These are phyloP conservation scores for Drosophila santomea DNA, from an alignment of 1,140 invertebrate species.

Conservation along the genomic window DNA sequence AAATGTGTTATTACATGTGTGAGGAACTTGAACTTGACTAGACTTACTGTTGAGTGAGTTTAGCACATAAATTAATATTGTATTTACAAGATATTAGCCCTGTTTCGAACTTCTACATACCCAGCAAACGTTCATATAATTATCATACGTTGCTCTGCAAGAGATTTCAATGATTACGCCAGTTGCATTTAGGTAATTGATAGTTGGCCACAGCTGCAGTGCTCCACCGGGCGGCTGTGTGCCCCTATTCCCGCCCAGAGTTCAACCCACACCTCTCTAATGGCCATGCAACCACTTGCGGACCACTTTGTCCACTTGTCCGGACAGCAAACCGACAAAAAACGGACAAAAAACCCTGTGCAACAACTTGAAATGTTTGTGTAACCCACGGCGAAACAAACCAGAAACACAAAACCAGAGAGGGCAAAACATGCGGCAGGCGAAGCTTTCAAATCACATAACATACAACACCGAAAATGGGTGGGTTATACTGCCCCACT, in stretches of 20 bases:
- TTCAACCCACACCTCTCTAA: constrained; percentile 17
- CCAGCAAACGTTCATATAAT: background rate
- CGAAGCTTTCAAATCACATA: constrained; percentile 39
- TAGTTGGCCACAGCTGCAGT: constrained; percentile 37
- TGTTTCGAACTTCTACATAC: too few relatives aligned
- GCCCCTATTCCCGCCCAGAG: constrained; percentile 14
- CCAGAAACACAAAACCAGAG: constrained; percentile 20
- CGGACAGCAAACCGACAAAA: constrained; percentile 35
- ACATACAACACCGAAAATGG: constrained; percentile 34
- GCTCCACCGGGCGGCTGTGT: constrained; percentile 3
- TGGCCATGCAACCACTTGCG: constrained; percentile 36
- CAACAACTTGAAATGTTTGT: constrained; percentile 44
- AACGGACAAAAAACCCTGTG: constrained; percentile 18
- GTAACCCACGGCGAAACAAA: constrained; percentile 38
- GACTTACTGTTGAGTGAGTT: too few relatives aligned
- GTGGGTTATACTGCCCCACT: constrained; percentile 35
- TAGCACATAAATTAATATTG: too few relatives aligned
- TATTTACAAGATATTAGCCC: too few relatives aligned
- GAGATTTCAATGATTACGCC: constrained; percentile 10
- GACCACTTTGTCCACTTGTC: constrained; percentile 43
- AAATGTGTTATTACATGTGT: background rate
- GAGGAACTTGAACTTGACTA: background rate
- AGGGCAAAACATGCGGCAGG: constrained; percentile 17
- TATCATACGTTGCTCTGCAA: too few relatives aligned
- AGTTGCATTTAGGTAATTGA: constrained; percentile 24